phyloP scores from a whole-genome alignment of 2,113 vertebrate genomes.

The Rhipidura dahli region DNA sequence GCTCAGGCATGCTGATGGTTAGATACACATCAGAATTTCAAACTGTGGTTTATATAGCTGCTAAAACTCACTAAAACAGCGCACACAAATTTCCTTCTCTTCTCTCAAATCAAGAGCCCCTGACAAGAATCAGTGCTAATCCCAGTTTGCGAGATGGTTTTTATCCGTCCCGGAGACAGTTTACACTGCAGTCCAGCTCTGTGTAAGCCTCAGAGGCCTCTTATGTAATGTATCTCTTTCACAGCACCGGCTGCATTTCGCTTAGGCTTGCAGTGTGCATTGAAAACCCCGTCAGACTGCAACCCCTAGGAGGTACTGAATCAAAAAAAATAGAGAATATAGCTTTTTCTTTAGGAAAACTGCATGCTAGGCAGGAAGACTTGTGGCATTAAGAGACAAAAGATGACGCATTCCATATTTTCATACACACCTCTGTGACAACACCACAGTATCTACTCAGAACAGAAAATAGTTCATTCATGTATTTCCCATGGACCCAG shows the following conservation, averaged over 20 bases:
- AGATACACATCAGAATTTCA: conserved; percentile 45
- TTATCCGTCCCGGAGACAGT: conserved; percentile 30
- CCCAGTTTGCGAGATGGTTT: conserved; percentile 2
- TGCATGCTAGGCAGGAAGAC: not conserved
- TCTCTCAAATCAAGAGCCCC: conserved; percentile 26
- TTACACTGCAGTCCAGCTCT: conserved; percentile 16
- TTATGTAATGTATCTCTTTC: conserved; percentile 43
- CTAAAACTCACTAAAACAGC: conserved; percentile 49
- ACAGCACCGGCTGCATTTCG: not conserved
- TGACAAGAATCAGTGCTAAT: conserved; percentile 51
- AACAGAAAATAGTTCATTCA: not conserved
- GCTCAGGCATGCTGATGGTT: conserved; percentile 26
- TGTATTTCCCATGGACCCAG: not conserved
- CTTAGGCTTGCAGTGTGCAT: conserved; percentile 18
- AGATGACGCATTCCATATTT: not conserved
- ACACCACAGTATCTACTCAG: not conserved
- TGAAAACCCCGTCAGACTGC: not conserved
- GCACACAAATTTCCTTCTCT: conserved; percentile 47
- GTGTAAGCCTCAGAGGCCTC: not conserved
- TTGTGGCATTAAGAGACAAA: not conserved
- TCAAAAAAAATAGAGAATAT: not conserved
- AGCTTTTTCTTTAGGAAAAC: not conserved
- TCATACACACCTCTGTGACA: not conserved
- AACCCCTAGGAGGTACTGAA: not conserved
- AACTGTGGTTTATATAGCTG: conserved; percentile 44